Evolutionary conservation across 2,888 invertebrate genomes (phyloP).

Genomic region (Dioctria rufipes): DNA sequence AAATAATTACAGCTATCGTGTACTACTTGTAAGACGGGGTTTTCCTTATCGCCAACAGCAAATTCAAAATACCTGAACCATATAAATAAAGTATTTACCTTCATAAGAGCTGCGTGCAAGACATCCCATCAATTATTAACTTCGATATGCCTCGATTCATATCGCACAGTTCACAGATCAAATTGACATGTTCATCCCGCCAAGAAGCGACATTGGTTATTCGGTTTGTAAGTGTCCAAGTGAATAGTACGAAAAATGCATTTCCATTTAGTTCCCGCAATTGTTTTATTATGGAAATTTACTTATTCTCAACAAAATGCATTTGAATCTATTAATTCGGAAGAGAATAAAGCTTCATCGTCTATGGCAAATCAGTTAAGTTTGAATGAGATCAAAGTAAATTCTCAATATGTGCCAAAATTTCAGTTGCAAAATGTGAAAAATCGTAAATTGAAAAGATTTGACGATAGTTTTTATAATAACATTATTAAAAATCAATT

Average conservation of each 20-base stretch:
- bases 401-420: slow-evolving; percentile 15
- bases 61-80: slow-evolving; percentile 12
- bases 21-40: background rate
- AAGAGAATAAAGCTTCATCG: background rate
- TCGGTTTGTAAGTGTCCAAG: background rate
- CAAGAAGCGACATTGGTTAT: slow-evolving; percentile 5
- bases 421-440: slow-evolving; percentile 38
- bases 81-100: slow-evolving; percentile 29
- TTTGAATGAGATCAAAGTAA: background rate
- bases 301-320: background rate
- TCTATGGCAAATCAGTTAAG: background rate
- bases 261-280: background rate
- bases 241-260: slow-evolving; percentile 23
- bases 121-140: slow-evolving; percentile 44
- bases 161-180: slow-evolving; percentile 10
- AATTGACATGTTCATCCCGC: background rate
- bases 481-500: background rate
- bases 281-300: background rate
- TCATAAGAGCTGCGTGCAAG: background rate
- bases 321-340: background rate
- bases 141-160: slow-evolving; percentile 48
- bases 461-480: background rate
- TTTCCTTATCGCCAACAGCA: background rate
- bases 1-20: background rate
- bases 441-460: slow-evolving; percentile 11